Evolutionary conservation across 2,797 vertebrate genomes (phyloP).

Genomic region (Pseudocheirus occidentalis): DNA sequence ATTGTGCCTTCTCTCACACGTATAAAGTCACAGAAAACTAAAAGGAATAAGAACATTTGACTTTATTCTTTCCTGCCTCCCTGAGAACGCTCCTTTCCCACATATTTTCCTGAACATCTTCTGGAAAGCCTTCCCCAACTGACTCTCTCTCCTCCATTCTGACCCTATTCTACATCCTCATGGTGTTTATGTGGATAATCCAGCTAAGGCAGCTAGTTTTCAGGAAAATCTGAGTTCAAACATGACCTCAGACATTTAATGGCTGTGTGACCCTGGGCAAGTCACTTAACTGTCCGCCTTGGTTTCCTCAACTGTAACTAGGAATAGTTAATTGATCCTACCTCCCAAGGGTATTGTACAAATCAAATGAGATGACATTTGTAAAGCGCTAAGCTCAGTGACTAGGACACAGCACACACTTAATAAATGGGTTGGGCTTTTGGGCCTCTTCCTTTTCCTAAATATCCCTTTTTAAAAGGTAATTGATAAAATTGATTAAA

Average conservation of each 20-base stretch:
- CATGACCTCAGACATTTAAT: not conserved
- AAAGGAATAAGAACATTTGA: not conserved
- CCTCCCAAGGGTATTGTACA: not conserved
- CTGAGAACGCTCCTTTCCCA: not conserved
- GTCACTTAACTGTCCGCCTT: not conserved
- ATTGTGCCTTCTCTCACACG: not conserved
- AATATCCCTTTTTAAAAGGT: not conserved
- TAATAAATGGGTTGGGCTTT: not conserved
- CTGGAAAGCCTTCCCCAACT: not conserved
- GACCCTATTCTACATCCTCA: not conserved
- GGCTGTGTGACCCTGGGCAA: not conserved
- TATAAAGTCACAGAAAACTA: not conserved
- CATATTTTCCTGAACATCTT: not conserved
- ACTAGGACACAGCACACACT: constrained; percentile 3
- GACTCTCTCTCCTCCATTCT: not conserved
- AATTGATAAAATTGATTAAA: not conserved
- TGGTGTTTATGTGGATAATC: not conserved
- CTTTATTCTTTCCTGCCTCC: not conserved
- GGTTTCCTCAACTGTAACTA: not conserved
- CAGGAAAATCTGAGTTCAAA: not conserved
- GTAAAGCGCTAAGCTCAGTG: not conserved
- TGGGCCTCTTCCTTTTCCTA: not conserved
- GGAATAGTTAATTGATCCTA: not conserved
- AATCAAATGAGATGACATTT: not conserved
- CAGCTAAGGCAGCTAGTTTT: not conserved